Evolutionary conservation across 2,113 vertebrate species (phyloP).

Genomic region (Hippocampus abdominalis): DNA sequence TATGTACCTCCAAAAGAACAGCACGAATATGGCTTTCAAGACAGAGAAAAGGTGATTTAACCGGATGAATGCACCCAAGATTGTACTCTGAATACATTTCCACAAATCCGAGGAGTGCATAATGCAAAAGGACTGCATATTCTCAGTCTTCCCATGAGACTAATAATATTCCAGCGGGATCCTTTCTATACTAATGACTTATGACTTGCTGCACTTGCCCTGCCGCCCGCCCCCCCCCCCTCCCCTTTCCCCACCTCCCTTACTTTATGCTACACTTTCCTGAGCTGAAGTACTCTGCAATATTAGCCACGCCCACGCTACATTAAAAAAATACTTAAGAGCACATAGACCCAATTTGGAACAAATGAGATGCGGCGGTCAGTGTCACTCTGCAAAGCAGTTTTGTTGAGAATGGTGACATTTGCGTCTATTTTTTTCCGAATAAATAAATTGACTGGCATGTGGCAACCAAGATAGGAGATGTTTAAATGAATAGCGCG

Average conservation of each 20-base stretch:
- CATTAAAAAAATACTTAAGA: not conserved
- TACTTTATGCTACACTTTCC: constrained; percentile 3
- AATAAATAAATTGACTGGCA: not conserved
- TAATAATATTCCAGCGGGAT: constrained; percentile 22
- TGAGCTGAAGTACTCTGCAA: not conserved
- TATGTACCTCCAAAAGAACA: not conserved
- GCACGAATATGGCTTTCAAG: not conserved
- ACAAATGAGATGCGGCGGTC: not conserved
- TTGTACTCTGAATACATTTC: constrained; percentile 26
- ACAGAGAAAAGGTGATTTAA: constrained; percentile 3
- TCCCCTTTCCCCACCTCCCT: not conserved
- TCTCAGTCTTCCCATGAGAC: constrained; percentile 23
- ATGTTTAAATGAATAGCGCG: not conserved
- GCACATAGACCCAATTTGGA: not conserved
- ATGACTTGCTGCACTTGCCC: constrained; percentile 26
- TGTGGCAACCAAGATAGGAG: not conserved
- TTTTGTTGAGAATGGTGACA: not conserved
- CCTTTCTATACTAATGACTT: constrained; percentile 26
- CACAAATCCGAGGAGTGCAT: constrained; percentile 15
- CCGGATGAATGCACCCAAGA: constrained; percentile 22
- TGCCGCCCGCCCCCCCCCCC: not conserved
- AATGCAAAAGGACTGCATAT: constrained; percentile 27
- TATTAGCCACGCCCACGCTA: not conserved
- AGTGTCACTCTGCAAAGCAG: not conserved
- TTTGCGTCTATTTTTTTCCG: not conserved